Evolutionary conservation across 2,888 invertebrate species (phyloP).

Genomic region (Drosophila tripunctata): DNA sequence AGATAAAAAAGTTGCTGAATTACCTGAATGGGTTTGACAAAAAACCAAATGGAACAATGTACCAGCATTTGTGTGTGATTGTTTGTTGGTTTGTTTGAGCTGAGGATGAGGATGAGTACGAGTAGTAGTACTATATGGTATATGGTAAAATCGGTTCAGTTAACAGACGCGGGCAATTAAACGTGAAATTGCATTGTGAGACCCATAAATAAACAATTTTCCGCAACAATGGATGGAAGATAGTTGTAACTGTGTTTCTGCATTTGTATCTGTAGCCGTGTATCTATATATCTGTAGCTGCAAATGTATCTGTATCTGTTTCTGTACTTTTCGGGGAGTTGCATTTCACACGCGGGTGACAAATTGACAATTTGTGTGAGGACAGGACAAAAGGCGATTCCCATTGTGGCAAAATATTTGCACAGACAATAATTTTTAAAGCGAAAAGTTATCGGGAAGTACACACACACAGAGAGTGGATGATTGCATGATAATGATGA

Average conservation of each 20-base stretch:
- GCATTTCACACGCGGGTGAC: constrained; percentile 57
- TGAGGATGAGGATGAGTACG: too few relatives aligned
- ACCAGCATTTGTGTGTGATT: constrained; percentile 35
- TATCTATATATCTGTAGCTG: constrained; percentile 15
- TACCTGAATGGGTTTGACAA: constrained; percentile 27
- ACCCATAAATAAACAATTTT: constrained; percentile 62
- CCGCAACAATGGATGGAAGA: constrained; percentile 49
- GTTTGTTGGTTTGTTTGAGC: constrained; percentile 1
- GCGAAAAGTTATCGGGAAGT: constrained; percentile 13
- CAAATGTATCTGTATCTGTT: constrained; percentile 6
- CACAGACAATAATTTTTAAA: constrained; percentile 24
- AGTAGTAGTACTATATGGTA: neutral
- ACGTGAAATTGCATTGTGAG: constrained; percentile 62
- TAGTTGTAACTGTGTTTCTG: constrained; percentile 28
- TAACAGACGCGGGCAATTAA: constrained; percentile 59
- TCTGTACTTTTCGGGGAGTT: constrained; percentile 15
- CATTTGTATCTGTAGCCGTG: neutral
- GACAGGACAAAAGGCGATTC: constrained; percentile 25
- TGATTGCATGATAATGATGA: constrained; percentile 17
- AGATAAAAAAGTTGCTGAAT: constrained; percentile 7
- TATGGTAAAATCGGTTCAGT: constrained; percentile 19
- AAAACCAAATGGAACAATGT: constrained; percentile 15
- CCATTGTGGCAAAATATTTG: constrained; percentile 53
- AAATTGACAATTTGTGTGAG: constrained; percentile 60
- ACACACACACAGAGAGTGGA: constrained; percentile 6